Evolutionary conservation across 2,888 invertebrate species (phyloP), one percentile per base, ranked within the genome.

Genomic region (Kuschelorhynchus macadamiae): DNA sequence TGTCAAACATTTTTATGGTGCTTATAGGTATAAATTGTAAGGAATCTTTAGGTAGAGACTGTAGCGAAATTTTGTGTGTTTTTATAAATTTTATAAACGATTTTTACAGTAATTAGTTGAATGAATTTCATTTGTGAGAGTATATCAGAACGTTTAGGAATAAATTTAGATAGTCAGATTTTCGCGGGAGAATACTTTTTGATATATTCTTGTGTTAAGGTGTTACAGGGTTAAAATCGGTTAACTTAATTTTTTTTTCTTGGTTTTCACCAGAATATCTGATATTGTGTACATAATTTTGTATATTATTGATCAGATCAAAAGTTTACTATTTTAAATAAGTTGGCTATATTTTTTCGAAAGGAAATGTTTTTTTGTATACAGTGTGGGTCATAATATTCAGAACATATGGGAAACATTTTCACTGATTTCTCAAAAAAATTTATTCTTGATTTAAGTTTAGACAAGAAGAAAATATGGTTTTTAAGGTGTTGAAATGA

Each of bases 1-100:
- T 81, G 81, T 81, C 79, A 81, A 81, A 81, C 78, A 76, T 79
- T 78, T 56, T 70, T 77, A 81, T 81, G 82, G 82, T 82, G 82
- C 82, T 82, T 80, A 44, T 68, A 68, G 57, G 33, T 44, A 41
- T 36, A 53, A 62, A 52, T 42, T 53, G 21, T 52, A 61, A 52
- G 32, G 52, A 59, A 52, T 59, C 46, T 68, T 60, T 59, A 59
- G 55, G 59, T 30, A 55, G 39, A 64, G 52, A 50, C 44, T 63
- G 67, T 77, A 77, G 78, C 72, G 66, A 74, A 77, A 76, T 76
- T 74, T 78, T 78, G 76, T 76, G 77, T 76, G 76, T 78, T 78
- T 78, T 68, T 68, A 78, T 78, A 78, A 76, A 78, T 77, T 78
- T 76, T 78, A 78, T 77, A 77, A 72, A 73, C 71, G 74, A 76